These are phyloP conservation scores for Oceanites oceanicus DNA, from an alignment of 2,113 vertebrate species.

Conservation along the genomic window DNA sequence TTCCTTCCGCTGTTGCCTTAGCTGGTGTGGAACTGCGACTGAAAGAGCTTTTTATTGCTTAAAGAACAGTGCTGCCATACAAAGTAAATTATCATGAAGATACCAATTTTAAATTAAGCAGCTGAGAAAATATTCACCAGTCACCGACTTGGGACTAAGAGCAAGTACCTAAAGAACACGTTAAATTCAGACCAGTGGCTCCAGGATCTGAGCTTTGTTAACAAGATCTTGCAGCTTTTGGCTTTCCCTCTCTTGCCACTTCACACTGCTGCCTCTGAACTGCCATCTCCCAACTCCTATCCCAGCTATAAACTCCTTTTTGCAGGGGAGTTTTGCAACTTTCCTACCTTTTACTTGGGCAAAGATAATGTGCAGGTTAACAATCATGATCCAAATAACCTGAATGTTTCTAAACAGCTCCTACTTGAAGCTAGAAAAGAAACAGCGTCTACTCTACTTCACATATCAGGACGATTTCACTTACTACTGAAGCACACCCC, in stretches of 20 bases:
- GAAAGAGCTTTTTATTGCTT: conserved; percentile 35
- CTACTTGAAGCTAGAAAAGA: neutral
- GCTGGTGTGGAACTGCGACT: neutral
- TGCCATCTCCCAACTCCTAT: neutral
- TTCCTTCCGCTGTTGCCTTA: conserved; percentile 19
- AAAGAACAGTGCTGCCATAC: neutral
- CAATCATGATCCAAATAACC: neutral
- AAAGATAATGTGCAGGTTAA: neutral
- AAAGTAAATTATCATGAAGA: neutral
- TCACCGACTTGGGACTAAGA: neutral
- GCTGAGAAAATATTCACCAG: neutral
- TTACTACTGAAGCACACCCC: neutral
- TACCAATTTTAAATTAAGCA: neutral
- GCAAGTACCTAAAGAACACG: neutral
- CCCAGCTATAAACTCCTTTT: neutral
- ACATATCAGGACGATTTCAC: neutral
- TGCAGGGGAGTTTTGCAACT: neutral
- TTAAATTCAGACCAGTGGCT: neutral
- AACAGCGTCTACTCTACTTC: neutral
- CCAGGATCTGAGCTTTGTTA: neutral
- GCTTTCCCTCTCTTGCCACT: neutral
- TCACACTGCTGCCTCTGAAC: neutral
- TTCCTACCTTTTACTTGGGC: neutral
- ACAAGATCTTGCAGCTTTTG: neutral
- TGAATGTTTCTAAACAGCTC: neutral